phyloP scores from a whole-genome alignment of 1,140 invertebrate genomes.

The Chironomus tepperi region DNA sequence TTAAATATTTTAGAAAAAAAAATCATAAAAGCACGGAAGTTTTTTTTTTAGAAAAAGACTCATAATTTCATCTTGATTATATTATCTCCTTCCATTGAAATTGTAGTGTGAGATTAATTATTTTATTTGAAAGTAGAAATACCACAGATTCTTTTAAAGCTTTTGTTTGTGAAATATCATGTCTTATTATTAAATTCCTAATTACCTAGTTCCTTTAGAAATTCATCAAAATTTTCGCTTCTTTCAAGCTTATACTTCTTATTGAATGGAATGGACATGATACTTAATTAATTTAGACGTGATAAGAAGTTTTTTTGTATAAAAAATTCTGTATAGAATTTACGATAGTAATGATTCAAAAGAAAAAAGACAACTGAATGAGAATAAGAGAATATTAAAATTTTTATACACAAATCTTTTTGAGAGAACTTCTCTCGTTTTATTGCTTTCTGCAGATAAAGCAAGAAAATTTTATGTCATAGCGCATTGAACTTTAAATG shows the following conservation, averaged over 20 bases:
- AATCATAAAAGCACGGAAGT: neutral
- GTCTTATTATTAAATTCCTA: no score
- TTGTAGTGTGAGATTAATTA: no score
- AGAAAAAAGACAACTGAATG: neutral
- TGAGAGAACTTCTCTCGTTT: neutral
- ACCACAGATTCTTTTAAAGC: no score
- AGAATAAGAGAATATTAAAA: neutral
- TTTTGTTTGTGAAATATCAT: no score
- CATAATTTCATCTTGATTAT: no score
- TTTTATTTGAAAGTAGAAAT: no score
- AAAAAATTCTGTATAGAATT: neutral
- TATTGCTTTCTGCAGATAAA: neutral
- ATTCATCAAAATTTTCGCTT: slow-evolving; percentile 11
- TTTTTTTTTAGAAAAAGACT: no score
- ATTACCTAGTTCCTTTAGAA: slow-evolving; percentile 8
- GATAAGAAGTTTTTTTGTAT: neutral
- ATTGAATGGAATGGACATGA: neutral
- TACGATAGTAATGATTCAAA: neutral
- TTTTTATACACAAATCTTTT: neutral
- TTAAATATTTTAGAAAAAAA: slow-evolving; percentile 33
- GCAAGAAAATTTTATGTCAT: neutral
- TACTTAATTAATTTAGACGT: neutral
- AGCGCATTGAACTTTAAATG: no score
- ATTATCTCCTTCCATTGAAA: no score
- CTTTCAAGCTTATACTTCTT: neutral